phyloP scores from a whole-genome alignment of 1,140 invertebrate genomes.

The Rhopalosiphum padi region DNA sequence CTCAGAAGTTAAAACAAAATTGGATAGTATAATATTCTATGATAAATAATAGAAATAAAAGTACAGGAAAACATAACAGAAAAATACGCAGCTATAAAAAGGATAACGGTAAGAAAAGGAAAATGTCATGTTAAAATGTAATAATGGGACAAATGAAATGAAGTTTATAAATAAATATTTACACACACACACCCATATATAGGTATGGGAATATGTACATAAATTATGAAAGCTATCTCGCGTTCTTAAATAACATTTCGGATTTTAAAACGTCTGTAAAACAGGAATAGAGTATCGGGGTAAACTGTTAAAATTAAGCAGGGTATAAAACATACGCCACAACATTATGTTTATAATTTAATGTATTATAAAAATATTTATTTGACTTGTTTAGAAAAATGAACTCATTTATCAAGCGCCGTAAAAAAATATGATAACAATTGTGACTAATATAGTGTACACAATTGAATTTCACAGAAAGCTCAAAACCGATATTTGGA shows the following conservation, averaged over 20 bases:
- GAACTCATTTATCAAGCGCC: background rate
- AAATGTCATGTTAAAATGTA: conserved; percentile 4
- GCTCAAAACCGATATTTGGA: background rate
- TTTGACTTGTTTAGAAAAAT: background rate
- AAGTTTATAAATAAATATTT: background rate
- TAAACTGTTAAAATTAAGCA: background rate
- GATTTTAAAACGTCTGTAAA: conserved; percentile 9
- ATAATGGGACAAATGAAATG: conserved; percentile 27
- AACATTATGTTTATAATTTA: background rate
- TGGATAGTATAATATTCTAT: background rate
- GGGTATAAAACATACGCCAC: background rate
- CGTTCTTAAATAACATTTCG: background rate
- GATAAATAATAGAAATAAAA: background rate
- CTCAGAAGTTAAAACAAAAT: background rate
- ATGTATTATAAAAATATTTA: background rate
- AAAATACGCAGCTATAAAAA: background rate
- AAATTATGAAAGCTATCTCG: conserved; percentile 12
- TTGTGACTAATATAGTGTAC: background rate
- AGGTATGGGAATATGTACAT: background rate
- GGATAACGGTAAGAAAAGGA: background rate
- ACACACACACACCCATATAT: background rate
- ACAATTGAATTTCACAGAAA: background rate
- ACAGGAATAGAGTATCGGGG: background rate
- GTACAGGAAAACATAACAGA: background rate
- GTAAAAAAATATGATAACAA: background rate